Conservation (phyloP, 2,888 invertebrate genomes). For the Rosalia funebris region DNA sequence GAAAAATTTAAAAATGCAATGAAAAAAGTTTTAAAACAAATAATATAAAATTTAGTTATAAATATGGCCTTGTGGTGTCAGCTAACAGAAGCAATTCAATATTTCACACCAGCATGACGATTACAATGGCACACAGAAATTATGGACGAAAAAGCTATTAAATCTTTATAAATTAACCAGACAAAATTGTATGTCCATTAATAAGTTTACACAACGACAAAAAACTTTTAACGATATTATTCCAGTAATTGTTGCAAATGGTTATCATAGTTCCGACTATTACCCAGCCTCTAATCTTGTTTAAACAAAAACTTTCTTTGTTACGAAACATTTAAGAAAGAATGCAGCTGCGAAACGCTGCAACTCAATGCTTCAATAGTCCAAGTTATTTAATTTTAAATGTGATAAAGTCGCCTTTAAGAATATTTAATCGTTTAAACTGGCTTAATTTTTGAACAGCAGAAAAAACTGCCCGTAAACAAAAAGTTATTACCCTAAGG, state of each 20-base stretch:
- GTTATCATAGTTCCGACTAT: conserved; percentile 11
- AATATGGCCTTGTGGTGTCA: not conserved
- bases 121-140: too few species aligned
- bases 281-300: not conserved
- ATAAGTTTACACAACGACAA: not conserved
- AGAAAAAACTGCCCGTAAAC: not conserved
- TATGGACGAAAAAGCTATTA: conserved; percentile 7
- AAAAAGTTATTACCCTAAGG: not conserved
- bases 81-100: not conserved
- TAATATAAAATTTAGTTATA: conserved; percentile 1
- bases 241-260: conserved; percentile 13
- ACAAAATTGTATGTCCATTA: conserved; percentile 3
- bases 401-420: conserved; percentile 1
- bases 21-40: not conserved
- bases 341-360: conserved; percentile 7
- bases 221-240: conserved; percentile 5
- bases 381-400: conserved; percentile 15
- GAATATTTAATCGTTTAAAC: not conserved
- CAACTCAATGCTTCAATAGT: conserved; percentile 9
- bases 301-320: conserved; percentile 15
- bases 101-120: not conserved
- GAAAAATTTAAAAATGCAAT: not conserved
- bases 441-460: conserved; percentile 1
- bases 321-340: conserved; percentile 15
- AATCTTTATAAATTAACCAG: conserved; percentile 2